phyloP scores from a whole-genome alignment of 2,888 invertebrate genomes.

The Brachyptera risi region DNA sequence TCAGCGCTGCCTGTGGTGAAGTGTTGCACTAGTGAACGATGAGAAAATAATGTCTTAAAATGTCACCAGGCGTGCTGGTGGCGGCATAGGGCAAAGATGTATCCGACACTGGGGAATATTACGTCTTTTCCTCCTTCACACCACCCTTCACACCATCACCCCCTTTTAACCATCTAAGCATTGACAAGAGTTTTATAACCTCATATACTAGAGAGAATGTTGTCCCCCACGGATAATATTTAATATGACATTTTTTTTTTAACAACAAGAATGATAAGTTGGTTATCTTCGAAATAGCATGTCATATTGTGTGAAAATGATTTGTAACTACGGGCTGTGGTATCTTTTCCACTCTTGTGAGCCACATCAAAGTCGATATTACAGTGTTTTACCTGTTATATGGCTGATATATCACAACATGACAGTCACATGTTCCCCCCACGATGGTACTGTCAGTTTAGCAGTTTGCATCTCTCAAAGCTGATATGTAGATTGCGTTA shows the following conservation, averaged over 20 bases:
- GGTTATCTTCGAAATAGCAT: background rate
- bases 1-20: background rate
- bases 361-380: no score
- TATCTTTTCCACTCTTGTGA: no score
- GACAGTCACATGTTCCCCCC: no score
- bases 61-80: background rate
- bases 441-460: no score
- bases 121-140: no score
- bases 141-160: background rate
- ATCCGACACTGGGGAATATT: background rate
- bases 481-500: no score
- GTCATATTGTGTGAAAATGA: no score
- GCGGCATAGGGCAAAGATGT: background rate
- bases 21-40: constrained; percentile 5
- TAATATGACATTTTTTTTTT: constrained; percentile 8
- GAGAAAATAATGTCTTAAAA: constrained; percentile 8
- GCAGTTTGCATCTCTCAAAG: no score
- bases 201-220: background rate
- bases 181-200: constrained; percentile 14
- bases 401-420: no score
- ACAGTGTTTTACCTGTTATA: no score
- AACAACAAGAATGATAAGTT: constrained; percentile 12
- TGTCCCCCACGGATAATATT: background rate
- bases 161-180: background rate
- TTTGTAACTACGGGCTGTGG: no score